These are phyloP conservation scores for Maconellicoccus hirsutus DNA, from an alignment of 1,140 invertebrate genomes.

Conservation along the genomic window DNA sequence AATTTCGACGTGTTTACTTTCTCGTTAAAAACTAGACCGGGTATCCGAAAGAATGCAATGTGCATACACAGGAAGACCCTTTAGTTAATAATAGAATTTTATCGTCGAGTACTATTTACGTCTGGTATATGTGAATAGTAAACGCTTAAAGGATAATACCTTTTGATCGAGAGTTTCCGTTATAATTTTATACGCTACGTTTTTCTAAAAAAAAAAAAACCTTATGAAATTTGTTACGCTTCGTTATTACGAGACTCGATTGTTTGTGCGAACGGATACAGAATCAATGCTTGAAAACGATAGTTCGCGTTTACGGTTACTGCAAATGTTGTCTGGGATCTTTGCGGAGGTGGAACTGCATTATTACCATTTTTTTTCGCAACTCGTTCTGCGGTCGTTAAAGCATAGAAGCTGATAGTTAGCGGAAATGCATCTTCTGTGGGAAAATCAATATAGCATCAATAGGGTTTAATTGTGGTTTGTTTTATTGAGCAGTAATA, in stretches of 20 bases:
- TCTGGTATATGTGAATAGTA: no score
- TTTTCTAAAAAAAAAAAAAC: background rate
- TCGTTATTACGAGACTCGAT: background rate
- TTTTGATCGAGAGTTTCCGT: slow-evolving; percentile 11
- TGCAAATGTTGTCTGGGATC: background rate
- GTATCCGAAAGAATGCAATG: no score
- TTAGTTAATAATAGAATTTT: no score
- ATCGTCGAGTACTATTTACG: no score
- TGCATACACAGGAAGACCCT: no score
- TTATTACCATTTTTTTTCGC: background rate
- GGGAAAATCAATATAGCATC: background rate
- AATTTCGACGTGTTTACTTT: no score
- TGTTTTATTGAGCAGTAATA: background rate
- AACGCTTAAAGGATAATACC: background rate
- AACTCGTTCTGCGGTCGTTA: background rate
- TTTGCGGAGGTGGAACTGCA: slow-evolving; percentile 1
- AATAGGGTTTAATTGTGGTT: background rate
- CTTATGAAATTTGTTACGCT: slow-evolving; percentile 9
- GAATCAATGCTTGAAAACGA: slow-evolving; percentile 8
- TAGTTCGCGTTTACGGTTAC: background rate
- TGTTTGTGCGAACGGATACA: background rate
- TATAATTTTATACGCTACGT: background rate
- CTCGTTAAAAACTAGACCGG: no score
- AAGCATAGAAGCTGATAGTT: background rate
- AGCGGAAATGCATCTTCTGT: background rate